phyloP scores from a whole-genome alignment of 2,888 invertebrate genomes.

The Mimumesa dahlbomi region DNA sequence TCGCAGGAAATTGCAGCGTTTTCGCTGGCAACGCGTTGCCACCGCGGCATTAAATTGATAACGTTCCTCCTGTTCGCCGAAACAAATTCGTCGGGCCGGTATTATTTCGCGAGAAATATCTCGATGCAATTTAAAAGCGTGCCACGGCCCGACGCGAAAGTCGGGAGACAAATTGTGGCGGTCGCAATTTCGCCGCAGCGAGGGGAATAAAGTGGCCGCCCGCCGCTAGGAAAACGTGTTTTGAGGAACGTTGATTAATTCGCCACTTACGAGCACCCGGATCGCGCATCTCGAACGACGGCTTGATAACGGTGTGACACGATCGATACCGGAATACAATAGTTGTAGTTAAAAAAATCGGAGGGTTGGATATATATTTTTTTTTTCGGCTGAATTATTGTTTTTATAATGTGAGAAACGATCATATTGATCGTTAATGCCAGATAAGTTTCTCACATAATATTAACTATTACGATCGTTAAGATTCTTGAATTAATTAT shows the following conservation, averaged over 20 bases:
- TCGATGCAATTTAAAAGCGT: conserved; percentile 44
- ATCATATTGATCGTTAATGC: too few species aligned
- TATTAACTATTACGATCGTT: too few species aligned
- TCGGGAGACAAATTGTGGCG: conserved; percentile 47
- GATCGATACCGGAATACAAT: too few species aligned
- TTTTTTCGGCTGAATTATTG: too few species aligned
- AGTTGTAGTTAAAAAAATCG: too few species aligned
- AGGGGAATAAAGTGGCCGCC: conserved; percentile 40
- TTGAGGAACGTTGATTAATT: conserved; percentile 52
- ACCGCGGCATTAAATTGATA: conserved; percentile 25
- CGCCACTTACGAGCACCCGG: conserved; percentile 16
- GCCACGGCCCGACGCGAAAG: conserved; percentile 6
- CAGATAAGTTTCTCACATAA: too few species aligned
- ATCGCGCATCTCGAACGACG: not conserved
- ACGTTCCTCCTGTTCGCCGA: conserved; percentile 10
- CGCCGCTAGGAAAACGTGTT: conserved; percentile 12
- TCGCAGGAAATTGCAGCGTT: too few species aligned
- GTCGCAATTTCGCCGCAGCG: conserved; percentile 45
- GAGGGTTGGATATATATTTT: too few species aligned
- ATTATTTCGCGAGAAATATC: conserved; percentile 49
- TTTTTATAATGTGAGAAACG: too few species aligned
- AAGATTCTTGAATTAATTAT: too few species aligned
- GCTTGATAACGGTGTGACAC: too few species aligned
- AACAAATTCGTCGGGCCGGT: conserved; percentile 41
- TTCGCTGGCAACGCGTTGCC: not conserved